Evolutionary conservation across 2,797 vertebrate species (phyloP).

Genomic region (Enteromius thamalakanensis): DNA sequence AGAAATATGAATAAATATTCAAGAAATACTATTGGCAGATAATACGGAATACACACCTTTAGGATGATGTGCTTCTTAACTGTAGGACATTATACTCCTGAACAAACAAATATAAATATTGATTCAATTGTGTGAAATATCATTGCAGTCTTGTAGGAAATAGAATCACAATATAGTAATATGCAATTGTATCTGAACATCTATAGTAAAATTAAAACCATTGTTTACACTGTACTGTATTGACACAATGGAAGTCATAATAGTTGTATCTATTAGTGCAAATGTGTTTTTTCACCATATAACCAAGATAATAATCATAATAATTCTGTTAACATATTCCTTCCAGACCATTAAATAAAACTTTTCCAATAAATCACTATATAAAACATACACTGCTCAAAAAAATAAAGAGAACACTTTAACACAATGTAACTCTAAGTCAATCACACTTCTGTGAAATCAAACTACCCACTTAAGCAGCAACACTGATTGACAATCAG

Average conservation of each 20-base stretch:
- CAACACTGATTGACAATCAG: too few relatives aligned
- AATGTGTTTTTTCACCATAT: background rate
- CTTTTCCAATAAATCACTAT: background rate
- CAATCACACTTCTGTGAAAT: too few relatives aligned
- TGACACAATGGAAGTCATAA: background rate
- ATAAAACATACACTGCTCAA: background rate
- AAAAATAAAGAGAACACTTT: too few relatives aligned
- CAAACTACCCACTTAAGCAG: too few relatives aligned
- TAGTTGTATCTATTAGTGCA: background rate
- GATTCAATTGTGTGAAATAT: too few relatives aligned
- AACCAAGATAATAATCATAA: background rate
- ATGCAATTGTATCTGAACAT: background rate
- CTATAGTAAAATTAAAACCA: background rate
- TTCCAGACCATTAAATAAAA: constrained; percentile 21
- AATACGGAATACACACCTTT: background rate
- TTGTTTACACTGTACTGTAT: background rate
- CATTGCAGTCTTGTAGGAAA: background rate
- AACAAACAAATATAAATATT: background rate
- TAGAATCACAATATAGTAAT: background rate
- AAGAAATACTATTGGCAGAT: background rate
- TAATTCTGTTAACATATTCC: background rate
- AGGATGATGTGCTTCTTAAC: background rate
- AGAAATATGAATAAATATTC: background rate
- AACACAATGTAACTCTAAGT: too few relatives aligned
- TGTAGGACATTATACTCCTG: background rate